Evolutionary conservation across 1,140 invertebrate species (phyloP), one percentile per base, ranked within the genome.

Genomic region (Colletes gigas): DNA sequence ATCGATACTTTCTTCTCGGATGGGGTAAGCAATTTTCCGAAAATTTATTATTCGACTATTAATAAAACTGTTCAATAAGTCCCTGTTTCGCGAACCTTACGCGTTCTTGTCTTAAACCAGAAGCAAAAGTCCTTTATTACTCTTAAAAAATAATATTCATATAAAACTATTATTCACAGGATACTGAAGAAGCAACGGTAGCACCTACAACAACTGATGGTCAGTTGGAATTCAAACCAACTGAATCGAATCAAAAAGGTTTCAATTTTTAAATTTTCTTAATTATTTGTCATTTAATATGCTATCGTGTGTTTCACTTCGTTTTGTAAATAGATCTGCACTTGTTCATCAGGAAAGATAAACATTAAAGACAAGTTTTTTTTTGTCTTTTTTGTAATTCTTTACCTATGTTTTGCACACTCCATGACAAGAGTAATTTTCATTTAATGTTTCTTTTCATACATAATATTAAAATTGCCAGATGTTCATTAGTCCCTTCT

Each of bases 1-100:
- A 96, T 99, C 79, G 98, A 99, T 87, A 95, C 94, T 0, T 99
- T 95, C 93, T 99, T 98, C 90, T 94, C 94, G 69, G 94, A 94
- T 19, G 95, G 92, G 73, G 94, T 93, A 89, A 89, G 81, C 68
- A 78, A n/a, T 62, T 65, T 72, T 74, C 6, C 19, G 1, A 63
- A 12, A 12, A 39, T 54, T 41, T 74, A n/a, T 30, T 14, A 47
- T 55, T 73, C 15, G 67, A 67, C 44, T 47, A 47, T 17, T 41
- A 54, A 4, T 47, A 19, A 68, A 54, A 66, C 47, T 2, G 44
- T 30, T 30, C 30, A 30, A 30, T 30, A 30, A 30, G 30, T 30
- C 30, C 30, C 30, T 30, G 30, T 30, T 30, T 30, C 30, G 30
- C 30, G 30, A 30, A 30, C 2, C 2, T 0, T 30, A 30, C 30